A percentile compares a stretch with the other conserved stretches of the same genome.
phyloP scores from a whole-genome alignment of 2,113 vertebrate genomes.

The Vulpes ferrilata region DNA sequence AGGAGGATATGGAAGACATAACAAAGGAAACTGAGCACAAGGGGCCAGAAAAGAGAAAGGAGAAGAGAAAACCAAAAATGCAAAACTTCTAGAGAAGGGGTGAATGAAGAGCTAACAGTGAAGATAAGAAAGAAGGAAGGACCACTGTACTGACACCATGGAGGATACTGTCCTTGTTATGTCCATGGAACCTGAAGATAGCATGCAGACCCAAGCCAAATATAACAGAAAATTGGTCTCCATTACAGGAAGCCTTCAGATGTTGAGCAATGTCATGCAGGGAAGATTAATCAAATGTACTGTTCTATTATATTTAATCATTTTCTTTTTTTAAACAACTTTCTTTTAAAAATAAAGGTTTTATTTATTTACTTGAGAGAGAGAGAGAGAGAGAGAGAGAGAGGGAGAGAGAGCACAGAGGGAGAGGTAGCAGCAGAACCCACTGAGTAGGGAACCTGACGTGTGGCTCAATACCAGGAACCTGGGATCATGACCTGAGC shows the following conservation, averaged over 20 bases:
- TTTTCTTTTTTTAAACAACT: background rate
- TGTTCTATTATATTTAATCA: background rate
- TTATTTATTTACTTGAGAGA: no score
- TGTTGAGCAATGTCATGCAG: background rate
- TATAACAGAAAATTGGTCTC: background rate
- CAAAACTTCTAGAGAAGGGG: background rate
- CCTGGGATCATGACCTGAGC: no score
- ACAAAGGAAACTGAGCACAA: background rate
- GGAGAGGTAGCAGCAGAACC: no score
- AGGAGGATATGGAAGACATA: background rate
- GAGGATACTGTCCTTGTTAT: background rate
- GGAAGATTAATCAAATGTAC: background rate
- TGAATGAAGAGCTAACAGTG: background rate
- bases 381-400: no score
- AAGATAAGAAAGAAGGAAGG: background rate
- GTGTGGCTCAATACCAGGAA: no score
- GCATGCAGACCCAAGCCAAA: background rate
- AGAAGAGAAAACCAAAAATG: background rate
- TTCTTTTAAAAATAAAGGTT: no score
- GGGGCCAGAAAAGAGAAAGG: background rate
- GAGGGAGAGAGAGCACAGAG: no score
- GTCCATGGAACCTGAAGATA: background rate
- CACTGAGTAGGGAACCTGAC: no score
- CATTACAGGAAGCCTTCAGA: background rate
- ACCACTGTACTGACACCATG: background rate